phyloP scores from a whole-genome alignment of 2,113 vertebrate species.

The Colossoma macropomum region DNA sequence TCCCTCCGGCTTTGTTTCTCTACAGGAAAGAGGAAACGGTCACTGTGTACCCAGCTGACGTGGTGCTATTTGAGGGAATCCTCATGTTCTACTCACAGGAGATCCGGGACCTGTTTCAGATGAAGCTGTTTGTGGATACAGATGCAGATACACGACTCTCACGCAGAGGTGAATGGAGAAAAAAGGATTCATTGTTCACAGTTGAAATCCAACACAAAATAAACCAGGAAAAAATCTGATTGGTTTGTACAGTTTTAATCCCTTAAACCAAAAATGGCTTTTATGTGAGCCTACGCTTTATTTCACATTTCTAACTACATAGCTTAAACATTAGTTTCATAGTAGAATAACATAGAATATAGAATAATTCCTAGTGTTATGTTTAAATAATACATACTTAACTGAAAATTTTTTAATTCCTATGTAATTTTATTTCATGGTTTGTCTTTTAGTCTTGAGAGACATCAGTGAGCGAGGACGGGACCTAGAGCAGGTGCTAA shows the following conservation, averaged over 20 bases:
- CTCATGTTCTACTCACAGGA: conserved; percentile 93
- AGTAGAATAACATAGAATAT: too few relatives aligned
- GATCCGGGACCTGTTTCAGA: conserved; percentile 92
- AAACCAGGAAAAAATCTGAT: too few relatives aligned
- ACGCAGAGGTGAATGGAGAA: conserved; percentile 82
- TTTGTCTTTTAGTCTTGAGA: conserved; percentile 79
- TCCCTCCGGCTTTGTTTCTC: not conserved
- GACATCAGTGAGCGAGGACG: conserved; percentile 90
- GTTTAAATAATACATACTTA: too few relatives aligned
- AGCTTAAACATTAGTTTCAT: too few relatives aligned
- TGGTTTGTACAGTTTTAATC: too few relatives aligned
- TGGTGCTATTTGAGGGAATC: conserved; percentile 94
- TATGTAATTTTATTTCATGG: not conserved
- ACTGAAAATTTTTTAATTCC: too few relatives aligned
- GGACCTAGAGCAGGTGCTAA: conserved; percentile 89
- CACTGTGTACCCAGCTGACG: conserved; percentile 88
- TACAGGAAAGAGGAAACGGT: conserved; percentile 89
- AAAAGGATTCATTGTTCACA: not conserved
- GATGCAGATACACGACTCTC: conserved; percentile 92
- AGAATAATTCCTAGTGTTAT: too few relatives aligned
- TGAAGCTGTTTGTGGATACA: conserved; percentile 95
- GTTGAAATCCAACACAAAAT: too few relatives aligned
- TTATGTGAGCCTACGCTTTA: too few relatives aligned
- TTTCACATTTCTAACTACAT: too few relatives aligned
- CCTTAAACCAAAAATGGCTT: too few relatives aligned